Evolutionary conservation across 1,140 invertebrate species (phyloP), one percentile per base, ranked within the genome.

Genomic region (Drosophila paulistorum): DNA sequence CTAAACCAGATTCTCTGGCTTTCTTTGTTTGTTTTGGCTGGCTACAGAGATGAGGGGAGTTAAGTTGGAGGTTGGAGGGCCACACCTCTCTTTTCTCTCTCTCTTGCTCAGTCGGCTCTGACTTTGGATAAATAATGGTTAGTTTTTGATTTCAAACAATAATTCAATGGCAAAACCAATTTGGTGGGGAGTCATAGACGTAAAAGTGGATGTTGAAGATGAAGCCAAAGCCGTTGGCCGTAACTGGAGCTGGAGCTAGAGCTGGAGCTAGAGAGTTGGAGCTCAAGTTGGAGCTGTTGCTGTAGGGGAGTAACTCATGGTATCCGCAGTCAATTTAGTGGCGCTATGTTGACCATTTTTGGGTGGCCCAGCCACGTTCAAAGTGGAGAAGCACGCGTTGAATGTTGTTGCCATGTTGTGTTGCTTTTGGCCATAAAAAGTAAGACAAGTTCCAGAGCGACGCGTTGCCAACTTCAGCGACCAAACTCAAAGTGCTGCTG

Each of bases 281-380:
- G 37, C 37, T 11, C n/a, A 9, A 48, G 6, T 9, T 48, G 39
- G 37, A 30, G 37, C 37, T 5, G 26, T 37, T 58, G n/a, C 41
- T 72, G 37, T 68, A 55, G 54, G 66, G 62, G 55, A 51, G 61
- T 54, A 63, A 64, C 71, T 70, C 72, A 64, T 67, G 71, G 74
- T 57, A 55, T 74, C n/a, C 20, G 58, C 66, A 73, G 71, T 77
- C 76, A 65, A 65, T 78, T 71, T 70, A 86, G 83, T 87, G 83
- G 83, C 83, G 83, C 83, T 87, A 71, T 68, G 83, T 74, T 83
- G 83, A 87, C 83, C 84, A 86, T 86, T 82, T 86, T 87, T 87
- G 83, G 83, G 83, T 87, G 83, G 83, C 83, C 83, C 23, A 65
- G 20, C 58, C 58, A 71, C 65, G 65, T 76, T 39, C 65, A 33